Percentiles rank a stretch among this genome's conserved stretches.
These are phyloP conservation scores for Bombylius major DNA, from an alignment of 2,888 invertebrate genomes.

Conservation along the genomic window DNA sequence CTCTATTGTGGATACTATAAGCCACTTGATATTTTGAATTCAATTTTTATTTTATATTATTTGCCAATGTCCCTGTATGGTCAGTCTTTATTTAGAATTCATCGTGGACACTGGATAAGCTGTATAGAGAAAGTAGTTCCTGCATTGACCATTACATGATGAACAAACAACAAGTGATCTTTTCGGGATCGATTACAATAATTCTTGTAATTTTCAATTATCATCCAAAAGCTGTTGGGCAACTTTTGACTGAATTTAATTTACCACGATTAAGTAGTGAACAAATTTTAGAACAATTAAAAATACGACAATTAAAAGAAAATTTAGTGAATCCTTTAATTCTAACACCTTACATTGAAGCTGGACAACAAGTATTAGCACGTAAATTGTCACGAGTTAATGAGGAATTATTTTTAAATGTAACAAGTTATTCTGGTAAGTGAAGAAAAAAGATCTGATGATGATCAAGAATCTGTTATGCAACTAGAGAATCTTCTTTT, in stretches of 20 bases:
- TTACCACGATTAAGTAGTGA: constrained; percentile 11
- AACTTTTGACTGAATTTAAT: constrained; percentile 16
- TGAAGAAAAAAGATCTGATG: neutral
- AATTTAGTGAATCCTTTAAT: constrained; percentile 21
- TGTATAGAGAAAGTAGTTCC: no score
- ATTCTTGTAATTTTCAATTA: no score
- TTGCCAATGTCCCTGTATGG: no score
- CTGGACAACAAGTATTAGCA: constrained; percentile 16
- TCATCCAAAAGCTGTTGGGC: neutral
- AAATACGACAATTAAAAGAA: neutral
- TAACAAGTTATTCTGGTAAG: constrained; percentile 40
- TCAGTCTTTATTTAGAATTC: neutral
- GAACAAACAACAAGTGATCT: no score
- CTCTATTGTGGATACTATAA: no score
- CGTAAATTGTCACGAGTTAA: constrained; percentile 22
- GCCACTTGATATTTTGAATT: no score
- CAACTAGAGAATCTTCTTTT: no score
- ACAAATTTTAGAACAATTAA: neutral
- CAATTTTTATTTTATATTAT: no score
- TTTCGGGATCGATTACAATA: no score
- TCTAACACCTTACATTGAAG: constrained; percentile 35
- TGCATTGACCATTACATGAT: no score
- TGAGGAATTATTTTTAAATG: constrained; percentile 28
- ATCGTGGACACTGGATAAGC: no score
- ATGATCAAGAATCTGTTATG: no score